phyloP scores from a whole-genome alignment of 2,113 vertebrate genomes.

The Cryptoleucopteryx plumbea region DNA sequence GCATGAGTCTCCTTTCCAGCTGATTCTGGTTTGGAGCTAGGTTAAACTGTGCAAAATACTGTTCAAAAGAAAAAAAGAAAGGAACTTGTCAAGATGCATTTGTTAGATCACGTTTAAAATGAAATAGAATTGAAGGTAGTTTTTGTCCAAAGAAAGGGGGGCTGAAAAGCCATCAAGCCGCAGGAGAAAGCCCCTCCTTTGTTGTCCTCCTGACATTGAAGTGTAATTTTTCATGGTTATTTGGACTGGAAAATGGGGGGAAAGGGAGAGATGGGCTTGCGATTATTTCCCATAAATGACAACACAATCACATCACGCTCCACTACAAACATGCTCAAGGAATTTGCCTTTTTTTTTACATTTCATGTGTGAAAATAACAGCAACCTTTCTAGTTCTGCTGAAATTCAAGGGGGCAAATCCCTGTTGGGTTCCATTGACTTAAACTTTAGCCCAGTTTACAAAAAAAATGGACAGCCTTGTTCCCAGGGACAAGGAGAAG shows the following conservation, averaged over 20 bases:
- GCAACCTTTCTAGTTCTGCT: constrained; percentile 14
- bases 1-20: constrained; percentile 60
- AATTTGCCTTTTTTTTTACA: constrained; percentile 86
- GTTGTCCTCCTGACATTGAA: constrained; percentile 92
- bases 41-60: constrained; percentile 72
- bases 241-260: constrained; percentile 93
- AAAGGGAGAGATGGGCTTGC: constrained; percentile 87
- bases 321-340: constrained; percentile 88
- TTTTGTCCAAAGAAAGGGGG: constrained; percentile 70
- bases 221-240: constrained; percentile 99
- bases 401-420: constrained; percentile 32
- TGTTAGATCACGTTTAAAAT: constrained; percentile 74
- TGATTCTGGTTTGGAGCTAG: constrained; percentile 64
- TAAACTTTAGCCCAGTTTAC: background rate
- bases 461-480: background rate
- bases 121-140: constrained; percentile 73
- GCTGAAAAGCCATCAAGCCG: constrained; percentile 69
- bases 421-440: background rate
- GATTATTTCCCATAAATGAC: constrained; percentile 99
- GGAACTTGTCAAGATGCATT: constrained; percentile 73
- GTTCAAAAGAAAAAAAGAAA: constrained; percentile 71
- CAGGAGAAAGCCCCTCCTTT: constrained; percentile 77
- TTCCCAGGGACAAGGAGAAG: background rate
- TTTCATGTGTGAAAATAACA: constrained; percentile 83
- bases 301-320: constrained; percentile 97